Percentiles rank a stretch among this genome's conserved stretches.
These are phyloP conservation scores for Premnoplex brunnescens DNA, from an alignment of 2,797 vertebrate species.

Conservation along the genomic window DNA sequence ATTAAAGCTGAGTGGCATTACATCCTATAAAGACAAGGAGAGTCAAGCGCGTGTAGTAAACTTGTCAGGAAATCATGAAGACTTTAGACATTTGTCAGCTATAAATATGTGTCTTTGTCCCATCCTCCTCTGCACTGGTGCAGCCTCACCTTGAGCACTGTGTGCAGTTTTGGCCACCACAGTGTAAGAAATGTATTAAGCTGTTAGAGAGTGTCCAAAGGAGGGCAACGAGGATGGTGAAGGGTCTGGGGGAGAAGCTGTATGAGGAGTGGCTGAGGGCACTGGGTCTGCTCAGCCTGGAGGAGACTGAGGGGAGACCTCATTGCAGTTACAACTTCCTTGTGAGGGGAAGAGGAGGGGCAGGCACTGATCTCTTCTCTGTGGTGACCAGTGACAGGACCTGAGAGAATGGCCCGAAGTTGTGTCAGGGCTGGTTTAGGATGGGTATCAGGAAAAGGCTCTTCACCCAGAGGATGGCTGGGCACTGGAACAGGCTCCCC, in stretches of 20 bases:
- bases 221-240: neutral
- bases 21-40: neutral
- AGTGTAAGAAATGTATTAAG: neutral
- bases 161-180: neutral
- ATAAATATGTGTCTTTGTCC: neutral
- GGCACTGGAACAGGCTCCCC: neutral
- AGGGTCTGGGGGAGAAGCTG: neutral
- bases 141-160: neutral
- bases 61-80: neutral
- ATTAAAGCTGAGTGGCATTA: neutral
- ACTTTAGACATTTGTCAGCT: neutral
- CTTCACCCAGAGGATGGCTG: neutral
- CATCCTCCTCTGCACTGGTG: neutral
- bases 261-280: neutral
- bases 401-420: neutral
- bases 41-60: neutral
- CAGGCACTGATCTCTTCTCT: neutral
- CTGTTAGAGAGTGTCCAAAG: neutral
- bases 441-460: neutral
- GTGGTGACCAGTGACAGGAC: neutral
- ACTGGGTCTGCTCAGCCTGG: neutral
- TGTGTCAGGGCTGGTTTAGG: neutral
- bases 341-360: neutral
- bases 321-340: neutral
- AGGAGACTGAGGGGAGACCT: neutral